Evolutionary conservation across 2,888 invertebrate species (phyloP), one percentile per base, ranked within the genome.

Genomic region (Ctenicera cuprea): DNA sequence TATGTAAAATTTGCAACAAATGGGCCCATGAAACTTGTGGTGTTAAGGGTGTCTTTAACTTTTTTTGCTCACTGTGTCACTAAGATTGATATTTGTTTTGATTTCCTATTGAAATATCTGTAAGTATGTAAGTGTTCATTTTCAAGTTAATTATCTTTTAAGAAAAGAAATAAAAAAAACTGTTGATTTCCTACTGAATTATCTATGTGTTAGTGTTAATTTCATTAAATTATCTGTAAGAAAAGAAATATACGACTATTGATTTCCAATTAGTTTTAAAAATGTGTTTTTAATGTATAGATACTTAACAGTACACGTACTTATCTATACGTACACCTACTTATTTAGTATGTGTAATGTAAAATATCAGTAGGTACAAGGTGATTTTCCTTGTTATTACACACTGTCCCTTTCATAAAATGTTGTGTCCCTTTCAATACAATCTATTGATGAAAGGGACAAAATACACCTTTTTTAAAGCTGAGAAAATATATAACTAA

Each of bases 11-110:
- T 50, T 71, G 64, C 22, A 22, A 33, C 14, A 62, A 45, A 41
- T 63, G 69, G 62, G 69, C 69, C 16, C 65, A 68, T 30, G 66
- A 71, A 71, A 48, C 52, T 57, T 74, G 66, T 66, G 74, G 71
- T 14, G 45, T 73, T 52, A 68, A 73, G 37, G 69, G 57, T 16
- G 63, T 41, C 20, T 73, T 63, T 68, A 59, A 69, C 26, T 69
- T 54, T 59, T 73, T 73, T 69, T 73, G 68, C 68, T 62, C n/a
- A 30, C 43, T 54, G 37, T 73, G 73, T 63, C 20, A 41, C 43
- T 62, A 62, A 62, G 20, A 57, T 33, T 26, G 20, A 52, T 61
- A 45, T 45, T 45, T 45, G 43, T 45, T 45, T 45, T 45, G 43
- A 45, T 45, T 45, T 45, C 16, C 43, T 45, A 45, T 14, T 45